phyloP scores from a whole-genome alignment of 1,140 invertebrate species.

The Hyles vespertilio region DNA sequence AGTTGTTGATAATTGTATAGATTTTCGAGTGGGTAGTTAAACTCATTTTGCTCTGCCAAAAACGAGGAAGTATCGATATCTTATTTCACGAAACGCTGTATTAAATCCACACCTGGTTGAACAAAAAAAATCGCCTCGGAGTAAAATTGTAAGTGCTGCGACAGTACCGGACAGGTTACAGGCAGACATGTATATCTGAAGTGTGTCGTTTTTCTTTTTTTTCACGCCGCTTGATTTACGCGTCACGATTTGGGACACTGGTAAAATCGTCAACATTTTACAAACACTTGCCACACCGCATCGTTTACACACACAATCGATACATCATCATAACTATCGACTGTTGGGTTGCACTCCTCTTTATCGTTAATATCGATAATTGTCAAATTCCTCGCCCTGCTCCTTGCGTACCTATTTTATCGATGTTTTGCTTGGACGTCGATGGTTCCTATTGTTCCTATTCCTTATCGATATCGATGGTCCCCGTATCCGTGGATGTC shows the following conservation, averaged over 20 bases:
- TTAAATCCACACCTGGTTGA: too few species aligned
- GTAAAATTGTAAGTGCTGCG: conserved; percentile 11
- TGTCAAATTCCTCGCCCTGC: background rate
- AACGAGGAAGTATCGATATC: too few species aligned
- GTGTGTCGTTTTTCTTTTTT: conserved; percentile 67
- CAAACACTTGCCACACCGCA: conserved; percentile 33
- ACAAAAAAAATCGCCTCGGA: too few species aligned
- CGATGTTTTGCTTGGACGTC: background rate
- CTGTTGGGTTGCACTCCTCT: too few species aligned
- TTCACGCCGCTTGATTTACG: conserved; percentile 72
- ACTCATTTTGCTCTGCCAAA: too few species aligned
- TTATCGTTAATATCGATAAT: too few species aligned
- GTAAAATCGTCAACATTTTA: conserved; percentile 61
- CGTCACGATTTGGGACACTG: conserved; percentile 72
- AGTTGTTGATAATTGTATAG: too few species aligned
- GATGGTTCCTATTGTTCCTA: background rate
- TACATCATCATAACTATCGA: conserved; percentile 7
- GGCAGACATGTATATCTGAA: conserved; percentile 46
- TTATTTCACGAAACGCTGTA: too few species aligned
- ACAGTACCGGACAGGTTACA: conserved; percentile 22
- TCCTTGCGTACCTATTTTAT: background rate
- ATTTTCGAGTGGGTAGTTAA: too few species aligned
- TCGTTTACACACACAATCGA: conserved; percentile 19
- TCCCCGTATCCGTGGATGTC: conserved; percentile 1
- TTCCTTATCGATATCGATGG: background rate